Base-by-base conservation (phyloP, 2,888 invertebrate species). In the Hemicrepidius hirtus region DNA sequence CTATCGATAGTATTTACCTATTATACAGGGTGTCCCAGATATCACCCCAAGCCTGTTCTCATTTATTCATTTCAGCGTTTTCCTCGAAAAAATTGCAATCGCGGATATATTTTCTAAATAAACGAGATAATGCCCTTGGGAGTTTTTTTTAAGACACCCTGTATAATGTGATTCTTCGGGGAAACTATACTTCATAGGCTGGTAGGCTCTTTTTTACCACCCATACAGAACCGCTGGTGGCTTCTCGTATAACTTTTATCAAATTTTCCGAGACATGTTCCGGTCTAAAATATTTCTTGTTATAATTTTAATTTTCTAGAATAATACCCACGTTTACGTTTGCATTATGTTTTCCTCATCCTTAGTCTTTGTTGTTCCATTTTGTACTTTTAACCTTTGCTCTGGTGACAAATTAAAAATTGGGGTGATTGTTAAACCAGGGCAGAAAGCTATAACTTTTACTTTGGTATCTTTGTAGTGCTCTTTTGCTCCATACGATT, bases 381-480 rank as follows among this genome's bases (percentile, higher is more conserved):
- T 7, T 9, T 32, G 32, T 6, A 32, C 4, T 9, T 9, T 2
- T 9, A 9, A 9, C 32, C 7, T 6, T 5, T n/a, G n/a, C n/a
- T 32, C 32, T 32, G 32, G 4, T 6, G 32, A 7, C 5, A 5
- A 5, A 7, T 32, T 5, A 32, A 32, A 1, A 32, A 44, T 44
- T 3, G 21, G 6, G 10, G 77, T 77, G 3, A 44, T 18, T 32
- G 72, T 41, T 6, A 62, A 0, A n/a, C 77, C 77, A 13, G 78
- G 78, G 63, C 78, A 78, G 24, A 78, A 50, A 6, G 77, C 74
- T n/a, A 77, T 40, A 37, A 78, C 49, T 53, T 70, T 69, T 35
- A 74, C 57, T 13, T 75, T 68, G 18, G 64, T 63, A 40, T 60
- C 55, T 21, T 50, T 40, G 21, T 67, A 75, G 7, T 32, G 40